A percentile compares a stretch with the other conserved stretches of the same genome.
These are phyloP conservation scores for Distichodus sexfasciatus DNA, from an alignment of 2,797 vertebrate species.

Conservation along the genomic window DNA sequence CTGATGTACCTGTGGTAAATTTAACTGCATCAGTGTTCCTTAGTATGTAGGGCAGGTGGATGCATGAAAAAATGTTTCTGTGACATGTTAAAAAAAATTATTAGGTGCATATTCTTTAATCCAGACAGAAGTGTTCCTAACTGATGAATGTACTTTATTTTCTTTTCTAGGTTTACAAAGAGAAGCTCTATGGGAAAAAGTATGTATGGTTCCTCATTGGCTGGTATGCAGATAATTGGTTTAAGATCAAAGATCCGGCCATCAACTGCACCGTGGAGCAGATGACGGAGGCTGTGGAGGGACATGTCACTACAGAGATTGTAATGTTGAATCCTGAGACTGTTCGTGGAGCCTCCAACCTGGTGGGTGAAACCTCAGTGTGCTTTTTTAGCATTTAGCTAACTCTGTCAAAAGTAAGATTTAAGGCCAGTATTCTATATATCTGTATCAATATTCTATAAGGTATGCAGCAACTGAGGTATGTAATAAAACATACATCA, in stretches of 20 bases:
- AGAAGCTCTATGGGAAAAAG: slow-evolving; percentile 94
- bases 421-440: too few relatives aligned
- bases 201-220: slow-evolving; percentile 96
- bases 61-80: too few relatives aligned
- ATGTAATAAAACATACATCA: too few relatives aligned
- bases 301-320: slow-evolving; percentile 94
- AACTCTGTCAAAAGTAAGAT: too few relatives aligned
- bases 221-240: slow-evolving; percentile 98
- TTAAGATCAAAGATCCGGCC: slow-evolving; percentile 89
- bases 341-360: slow-evolving; percentile 89
- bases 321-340: slow-evolving; percentile 96
- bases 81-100: too few relatives aligned
- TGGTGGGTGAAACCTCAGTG: slow-evolving; percentile 70
- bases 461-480: too few relatives aligned
- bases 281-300: slow-evolving; percentile 93
- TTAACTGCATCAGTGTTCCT: not conserved
- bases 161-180: slow-evolving; percentile 86
- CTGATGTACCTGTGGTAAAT: not conserved
- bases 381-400: not conserved
- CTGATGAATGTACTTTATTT: not conserved
- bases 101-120: not conserved
- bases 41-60: not conserved
- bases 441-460: too few relatives aligned
- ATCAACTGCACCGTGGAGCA: slow-evolving; percentile 95
- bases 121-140: not conserved